Evolutionary conservation across 2,113 vertebrate species (phyloP).

Genomic region (Lophius piscatorius): DNA sequence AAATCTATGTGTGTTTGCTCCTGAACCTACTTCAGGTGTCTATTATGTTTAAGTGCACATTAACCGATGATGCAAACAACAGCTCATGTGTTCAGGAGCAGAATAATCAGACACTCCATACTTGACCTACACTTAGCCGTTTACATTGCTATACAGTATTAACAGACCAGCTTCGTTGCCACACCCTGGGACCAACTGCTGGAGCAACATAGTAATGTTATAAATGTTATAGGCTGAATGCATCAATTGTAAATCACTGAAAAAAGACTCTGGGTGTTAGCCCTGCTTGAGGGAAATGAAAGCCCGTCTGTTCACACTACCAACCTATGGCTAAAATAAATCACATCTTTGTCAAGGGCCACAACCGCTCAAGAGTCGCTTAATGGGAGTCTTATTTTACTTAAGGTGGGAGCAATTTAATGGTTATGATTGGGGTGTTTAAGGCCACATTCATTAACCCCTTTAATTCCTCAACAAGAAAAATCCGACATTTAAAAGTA

Average conservation of each 20-base stretch:
- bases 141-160: too few species aligned
- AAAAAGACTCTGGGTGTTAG: neutral
- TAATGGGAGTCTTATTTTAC: neutral
- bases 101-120: constrained; percentile 23
- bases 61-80: constrained; percentile 26
- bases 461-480: neutral
- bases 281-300: neutral
- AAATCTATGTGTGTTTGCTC: neutral
- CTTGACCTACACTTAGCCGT: too few species aligned
- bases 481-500: too few species aligned
- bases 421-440: constrained; percentile 1
- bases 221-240: neutral
- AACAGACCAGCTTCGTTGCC: neutral
- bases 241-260: neutral
- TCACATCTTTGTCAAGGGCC: constrained; percentile 4
- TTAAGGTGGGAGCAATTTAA: neutral
- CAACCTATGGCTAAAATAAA: constrained; percentile 3
- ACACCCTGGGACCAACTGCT: constrained; percentile 14
- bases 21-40: constrained; percentile 18
- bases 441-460: constrained; percentile 1
- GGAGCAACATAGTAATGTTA: neutral
- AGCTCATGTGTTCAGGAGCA: constrained; percentile 21
- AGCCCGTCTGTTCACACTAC: neutral
- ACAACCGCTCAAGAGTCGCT: neutral
- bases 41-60: constrained; percentile 24